phyloP scores from a whole-genome alignment of 2,113 vertebrate species.

The Arizona elegans region DNA sequence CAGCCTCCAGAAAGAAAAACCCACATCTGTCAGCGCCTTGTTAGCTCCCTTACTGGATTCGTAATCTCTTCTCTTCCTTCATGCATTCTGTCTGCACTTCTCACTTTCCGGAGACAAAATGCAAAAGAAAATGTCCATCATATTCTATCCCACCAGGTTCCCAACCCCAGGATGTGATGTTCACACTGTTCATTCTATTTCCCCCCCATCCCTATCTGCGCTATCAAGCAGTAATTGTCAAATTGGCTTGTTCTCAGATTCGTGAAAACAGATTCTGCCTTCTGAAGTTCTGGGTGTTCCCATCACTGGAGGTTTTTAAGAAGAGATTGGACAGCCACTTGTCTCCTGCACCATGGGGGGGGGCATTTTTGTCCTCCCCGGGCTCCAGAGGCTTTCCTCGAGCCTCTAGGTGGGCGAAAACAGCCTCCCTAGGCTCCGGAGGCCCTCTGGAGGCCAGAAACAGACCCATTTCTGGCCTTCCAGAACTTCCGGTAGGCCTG shows the following conservation, averaged over 20 bases:
- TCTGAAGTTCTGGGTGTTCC: background rate
- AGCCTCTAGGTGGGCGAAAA: no score
- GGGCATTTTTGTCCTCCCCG: no score
- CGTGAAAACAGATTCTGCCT: background rate
- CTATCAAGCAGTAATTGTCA: background rate
- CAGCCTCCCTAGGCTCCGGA: no score
- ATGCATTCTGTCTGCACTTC: background rate
- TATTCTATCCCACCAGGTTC: background rate
- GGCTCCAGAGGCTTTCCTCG: no score
- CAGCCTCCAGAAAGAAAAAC: constrained; percentile 4
- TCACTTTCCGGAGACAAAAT: background rate
- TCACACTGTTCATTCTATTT: background rate
- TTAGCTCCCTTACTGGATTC: background rate
- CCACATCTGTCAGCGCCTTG: background rate
- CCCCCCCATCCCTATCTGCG: fast-evolving
- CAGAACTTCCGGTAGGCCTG: no score
- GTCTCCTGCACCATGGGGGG: no score
- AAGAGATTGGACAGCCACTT: background rate
- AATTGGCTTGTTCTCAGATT: background rate
- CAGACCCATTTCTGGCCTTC: no score
- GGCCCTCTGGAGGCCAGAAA: no score
- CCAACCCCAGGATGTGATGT: background rate
- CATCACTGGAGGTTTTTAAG: background rate
- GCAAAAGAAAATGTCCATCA: background rate
- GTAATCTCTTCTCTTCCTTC: background rate